Percentiles rank a stretch among this genome's conserved stretches.
Conservation (phyloP, 2,888 invertebrate genomes). For the Rhagonycha fulva region DNA sequence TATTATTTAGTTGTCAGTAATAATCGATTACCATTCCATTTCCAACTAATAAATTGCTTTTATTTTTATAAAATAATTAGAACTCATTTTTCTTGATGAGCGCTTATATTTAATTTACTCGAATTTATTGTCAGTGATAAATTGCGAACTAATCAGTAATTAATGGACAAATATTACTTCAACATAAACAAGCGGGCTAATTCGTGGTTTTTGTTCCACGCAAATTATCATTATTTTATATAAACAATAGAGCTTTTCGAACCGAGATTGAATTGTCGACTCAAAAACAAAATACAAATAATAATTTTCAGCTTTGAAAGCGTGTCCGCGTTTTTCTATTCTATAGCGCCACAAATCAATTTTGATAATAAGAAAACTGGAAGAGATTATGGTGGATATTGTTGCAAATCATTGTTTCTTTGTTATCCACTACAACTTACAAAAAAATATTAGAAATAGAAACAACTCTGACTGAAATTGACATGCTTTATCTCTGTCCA, state of each 20-base stretch:
- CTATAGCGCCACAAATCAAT: background rate
- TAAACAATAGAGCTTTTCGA: background rate
- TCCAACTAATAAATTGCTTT: background rate
- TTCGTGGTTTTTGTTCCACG: background rate
- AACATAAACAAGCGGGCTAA: background rate
- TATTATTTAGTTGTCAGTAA: background rate
- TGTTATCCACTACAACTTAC: background rate
- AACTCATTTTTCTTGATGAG: background rate
- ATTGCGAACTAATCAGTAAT: background rate
- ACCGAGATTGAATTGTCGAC: background rate
- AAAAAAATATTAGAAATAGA: background rate
- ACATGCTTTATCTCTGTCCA: no score
- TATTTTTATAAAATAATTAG: background rate
- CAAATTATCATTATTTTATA: background rate
- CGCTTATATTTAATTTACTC: background rate
- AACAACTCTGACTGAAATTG: background rate
- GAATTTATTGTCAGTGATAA: background rate
- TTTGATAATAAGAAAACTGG: background rate
- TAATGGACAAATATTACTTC: background rate
- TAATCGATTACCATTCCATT: background rate
- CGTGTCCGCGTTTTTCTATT: background rate
- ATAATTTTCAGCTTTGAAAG: background rate
- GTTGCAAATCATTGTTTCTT: background rate
- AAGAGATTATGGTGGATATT: background rate
- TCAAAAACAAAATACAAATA: background rate